These are phyloP conservation scores for Sycophila sp. DNA, from an alignment of 1,140 invertebrate genomes.

Conservation along the genomic window DNA sequence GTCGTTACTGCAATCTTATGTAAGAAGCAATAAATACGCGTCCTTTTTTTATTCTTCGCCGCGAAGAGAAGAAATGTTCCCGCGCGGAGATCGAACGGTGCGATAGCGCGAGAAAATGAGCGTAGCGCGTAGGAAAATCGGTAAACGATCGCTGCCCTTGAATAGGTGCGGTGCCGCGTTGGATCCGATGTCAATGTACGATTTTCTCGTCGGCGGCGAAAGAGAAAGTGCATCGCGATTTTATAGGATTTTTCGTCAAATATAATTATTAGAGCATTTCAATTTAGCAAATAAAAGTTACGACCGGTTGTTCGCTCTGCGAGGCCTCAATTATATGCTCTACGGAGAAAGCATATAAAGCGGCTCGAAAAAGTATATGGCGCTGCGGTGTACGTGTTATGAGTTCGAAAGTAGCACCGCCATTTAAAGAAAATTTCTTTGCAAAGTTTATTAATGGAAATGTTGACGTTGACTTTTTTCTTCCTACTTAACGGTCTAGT, in stretches of 20 bases:
- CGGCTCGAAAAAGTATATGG: background rate
- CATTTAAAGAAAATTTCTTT: background rate
- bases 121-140: constrained; percentile 11
- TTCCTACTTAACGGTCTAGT: too few relatives aligned
- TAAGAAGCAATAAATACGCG: constrained; percentile 16
- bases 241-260: constrained; percentile 13
- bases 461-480: too few relatives aligned
- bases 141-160: too few relatives aligned
- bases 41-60: background rate
- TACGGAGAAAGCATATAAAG: constrained; percentile 33
- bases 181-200: too few relatives aligned
- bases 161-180: too few relatives aligned
- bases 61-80: constrained; percentile 15
- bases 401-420: constrained; percentile 17
- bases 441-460: background rate
- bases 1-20: constrained; percentile 24
- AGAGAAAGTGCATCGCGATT: constrained; percentile 12
- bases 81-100: too few relatives aligned
- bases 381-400: background rate
- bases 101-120: too few relatives aligned
- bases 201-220: too few relatives aligned
- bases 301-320: constrained; percentile 23
- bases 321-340: constrained; percentile 25
- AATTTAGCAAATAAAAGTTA: constrained; percentile 31
- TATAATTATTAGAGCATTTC: constrained; percentile 30